A percentile compares a stretch with the other conserved stretches of the same genome.
Evolutionary conservation across 1,140 invertebrate genomes (phyloP).

Genomic region (Bombus picipes): DNA sequence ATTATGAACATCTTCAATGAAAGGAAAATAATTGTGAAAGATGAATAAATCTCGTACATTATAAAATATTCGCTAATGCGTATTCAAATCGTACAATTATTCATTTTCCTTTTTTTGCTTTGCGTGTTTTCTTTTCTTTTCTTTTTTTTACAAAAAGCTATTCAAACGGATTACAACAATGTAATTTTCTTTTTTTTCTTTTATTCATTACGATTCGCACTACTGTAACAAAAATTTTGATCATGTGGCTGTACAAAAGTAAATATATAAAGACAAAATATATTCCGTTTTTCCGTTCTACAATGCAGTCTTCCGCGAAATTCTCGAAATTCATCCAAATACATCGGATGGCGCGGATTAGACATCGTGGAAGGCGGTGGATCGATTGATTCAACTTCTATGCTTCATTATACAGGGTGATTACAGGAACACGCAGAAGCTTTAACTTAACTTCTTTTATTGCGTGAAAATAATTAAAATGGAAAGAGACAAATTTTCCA

Average conservation of each 20-base stretch:
- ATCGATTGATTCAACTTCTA: not conserved
- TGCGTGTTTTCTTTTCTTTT: not conserved
- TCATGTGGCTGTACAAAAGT: conserved; percentile 34
- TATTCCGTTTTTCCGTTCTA: not conserved
- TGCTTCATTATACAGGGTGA: not conserved
- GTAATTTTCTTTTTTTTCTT: not conserved
- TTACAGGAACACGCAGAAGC: not conserved
- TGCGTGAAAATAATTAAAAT: not conserved
- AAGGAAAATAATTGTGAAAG: not conserved
- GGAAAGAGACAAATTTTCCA: not conserved
- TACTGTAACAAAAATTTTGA: conserved; percentile 28
- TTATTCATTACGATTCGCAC: not conserved
- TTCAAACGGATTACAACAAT: not conserved
- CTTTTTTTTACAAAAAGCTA: not conserved
- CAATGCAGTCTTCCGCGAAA: not conserved
- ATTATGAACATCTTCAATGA: conserved; percentile 24
- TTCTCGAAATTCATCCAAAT: not conserved
- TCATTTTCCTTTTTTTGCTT: conserved; percentile 6
- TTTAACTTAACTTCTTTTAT: not conserved
- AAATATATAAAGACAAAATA: conserved; percentile 1
- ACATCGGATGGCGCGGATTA: not conserved
- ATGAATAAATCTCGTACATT: not conserved
- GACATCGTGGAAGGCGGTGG: not conserved
- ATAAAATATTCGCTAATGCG: not conserved
- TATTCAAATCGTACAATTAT: not conserved